Evolutionary conservation across 2,888 invertebrate genomes (phyloP), one percentile per base, ranked within the genome.

Genomic region (Phanerotoma sp.): DNA sequence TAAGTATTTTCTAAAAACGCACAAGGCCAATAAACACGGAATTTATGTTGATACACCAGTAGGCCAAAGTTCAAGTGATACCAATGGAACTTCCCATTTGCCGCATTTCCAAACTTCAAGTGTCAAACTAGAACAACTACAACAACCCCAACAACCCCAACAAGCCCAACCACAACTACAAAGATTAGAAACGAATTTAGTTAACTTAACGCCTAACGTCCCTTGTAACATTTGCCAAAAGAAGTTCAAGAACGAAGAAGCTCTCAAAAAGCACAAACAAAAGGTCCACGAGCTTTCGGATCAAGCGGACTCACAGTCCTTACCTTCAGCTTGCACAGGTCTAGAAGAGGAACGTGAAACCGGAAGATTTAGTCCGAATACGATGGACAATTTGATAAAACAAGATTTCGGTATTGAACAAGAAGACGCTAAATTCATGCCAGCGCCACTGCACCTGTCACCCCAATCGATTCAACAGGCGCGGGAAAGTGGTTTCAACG

Each of bases 1-100:
- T 82, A 96, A 96, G 76, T 96, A 97, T 80, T 97, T 96, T 78
- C 82, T 98, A 21, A 96, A 97, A 79, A 97, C 97, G 55, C 97
- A 98, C 81, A 94, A 95, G 77, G 95, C 96, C 28, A 96, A 96
- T 78, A 96, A 96, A 73, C 97, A 98, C 77, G 96, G 96, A 22
- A 94, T 97, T 64, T 93, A 93, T 73, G 86, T 52, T 11, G 56
- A 51, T 48, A 18, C 35, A 37, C 41, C 51, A 5, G 50, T 25
- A 42, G 47, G 20, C 38, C 60, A 20, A 38, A 58, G 6, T 40
- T 52, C 30, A n/a, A 40, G 10, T 20, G 40, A 38, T 11, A 46
- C 56, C 42, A 58, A 60, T 5, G 62, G 62, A 25, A 16, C 65
- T 62, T n/a, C n/a, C n/a, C n/a, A n/a, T n/a, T n/a, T n/a, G n/a